These are phyloP conservation scores for Natrix natrix DNA, from an alignment of 2,797 vertebrate genomes.

Conservation along the genomic window DNA sequence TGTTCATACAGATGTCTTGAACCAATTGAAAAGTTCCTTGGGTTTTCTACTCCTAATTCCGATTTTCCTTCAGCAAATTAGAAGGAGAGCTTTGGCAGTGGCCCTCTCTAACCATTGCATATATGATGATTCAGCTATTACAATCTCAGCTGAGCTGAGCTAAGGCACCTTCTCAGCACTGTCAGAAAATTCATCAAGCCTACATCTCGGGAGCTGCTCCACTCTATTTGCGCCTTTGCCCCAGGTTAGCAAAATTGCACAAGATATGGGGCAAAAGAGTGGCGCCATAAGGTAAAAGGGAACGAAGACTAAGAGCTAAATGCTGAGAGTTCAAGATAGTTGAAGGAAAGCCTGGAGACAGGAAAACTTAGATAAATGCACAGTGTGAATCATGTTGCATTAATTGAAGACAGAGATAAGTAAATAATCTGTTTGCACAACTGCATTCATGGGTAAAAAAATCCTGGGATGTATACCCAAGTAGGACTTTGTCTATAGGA, in stretches of 20 bases:
- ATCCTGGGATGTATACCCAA: neutral
- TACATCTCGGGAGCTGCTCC: constrained; percentile 9
- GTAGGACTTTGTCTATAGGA: neutral
- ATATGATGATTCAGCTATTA: neutral
- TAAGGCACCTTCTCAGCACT: neutral
- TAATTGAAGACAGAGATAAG: neutral
- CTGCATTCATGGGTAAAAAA: rapidly evolving
- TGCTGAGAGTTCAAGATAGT: neutral
- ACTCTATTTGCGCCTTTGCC: neutral
- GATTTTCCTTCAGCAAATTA: neutral
- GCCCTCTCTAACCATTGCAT: neutral
- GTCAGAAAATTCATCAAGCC: constrained; percentile 26
- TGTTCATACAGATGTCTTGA: neutral
- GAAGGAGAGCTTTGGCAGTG: neutral
- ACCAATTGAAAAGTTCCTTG: neutral
- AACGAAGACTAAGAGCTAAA: neutral
- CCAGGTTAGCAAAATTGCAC: neutral
- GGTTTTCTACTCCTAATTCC: neutral
- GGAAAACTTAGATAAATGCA: neutral
- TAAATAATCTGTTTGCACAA: neutral
- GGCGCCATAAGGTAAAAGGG: neutral
- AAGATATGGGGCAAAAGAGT: rapidly evolving
- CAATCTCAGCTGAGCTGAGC: neutral
- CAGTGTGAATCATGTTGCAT: neutral
- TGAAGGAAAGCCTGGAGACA: neutral